Conservation (phyloP, 2,797 vertebrate genomes). For the Esox lucius region DNA sequence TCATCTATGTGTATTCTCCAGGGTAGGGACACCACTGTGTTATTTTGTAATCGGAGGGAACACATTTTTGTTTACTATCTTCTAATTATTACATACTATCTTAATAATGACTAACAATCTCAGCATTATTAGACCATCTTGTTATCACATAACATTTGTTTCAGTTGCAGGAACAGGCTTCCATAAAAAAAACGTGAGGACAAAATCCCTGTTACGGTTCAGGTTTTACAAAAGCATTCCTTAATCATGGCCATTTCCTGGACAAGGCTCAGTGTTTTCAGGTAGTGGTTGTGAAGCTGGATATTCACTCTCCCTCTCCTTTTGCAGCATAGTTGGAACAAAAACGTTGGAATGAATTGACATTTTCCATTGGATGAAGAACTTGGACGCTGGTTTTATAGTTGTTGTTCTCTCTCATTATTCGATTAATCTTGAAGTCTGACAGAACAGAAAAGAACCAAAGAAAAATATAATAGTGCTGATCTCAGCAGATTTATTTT, state of each 20-base stretch:
- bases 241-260: slow-evolving; percentile 32
- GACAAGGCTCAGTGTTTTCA: slow-evolving; percentile 26
- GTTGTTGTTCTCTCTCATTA: slow-evolving; percentile 73
- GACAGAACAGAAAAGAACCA: slow-evolving; percentile 51
- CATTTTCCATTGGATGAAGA: slow-evolving; percentile 76
- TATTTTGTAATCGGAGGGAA: no score
- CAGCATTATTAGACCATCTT: no score
- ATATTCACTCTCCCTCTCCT: slow-evolving; percentile 4
- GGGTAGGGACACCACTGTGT: no score
- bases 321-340: slow-evolving; percentile 57
- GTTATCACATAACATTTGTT: background rate
- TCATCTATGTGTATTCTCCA: no score
- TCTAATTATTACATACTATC: no score
- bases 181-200: background rate
- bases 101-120: no score
- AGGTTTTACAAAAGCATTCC: slow-evolving; percentile 33
- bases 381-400: slow-evolving; percentile 75
- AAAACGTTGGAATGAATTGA: slow-evolving; percentile 67
- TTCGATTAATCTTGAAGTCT: slow-evolving; percentile 69
- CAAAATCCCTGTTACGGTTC: slow-evolving; percentile 10
- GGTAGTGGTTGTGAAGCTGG: slow-evolving; percentile 46
- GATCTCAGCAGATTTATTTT: slow-evolving; percentile 60
- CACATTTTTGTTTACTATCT: no score
- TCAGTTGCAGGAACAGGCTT: background rate
- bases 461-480: slow-evolving; percentile 50